A percentile compares a stretch with the other conserved stretches of the same genome.
Evolutionary conservation across 1,140 invertebrate genomes (phyloP).

Genomic region (Drosophila insularis): DNA sequence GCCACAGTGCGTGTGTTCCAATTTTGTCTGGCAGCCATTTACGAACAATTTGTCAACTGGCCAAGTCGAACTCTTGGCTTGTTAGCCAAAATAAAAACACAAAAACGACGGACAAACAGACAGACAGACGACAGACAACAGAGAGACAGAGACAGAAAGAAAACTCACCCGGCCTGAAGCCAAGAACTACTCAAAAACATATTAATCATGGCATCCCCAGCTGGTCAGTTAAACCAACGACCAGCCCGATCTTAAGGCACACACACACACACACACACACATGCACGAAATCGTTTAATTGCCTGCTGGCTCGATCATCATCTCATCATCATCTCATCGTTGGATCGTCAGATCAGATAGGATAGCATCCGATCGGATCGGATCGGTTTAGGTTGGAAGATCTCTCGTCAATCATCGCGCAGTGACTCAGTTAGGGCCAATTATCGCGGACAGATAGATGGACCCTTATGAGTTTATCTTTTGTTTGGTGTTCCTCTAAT

Average conservation of each 20-base stretch:
- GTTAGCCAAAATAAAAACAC: conserved; percentile 23
- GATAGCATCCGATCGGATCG: not conserved
- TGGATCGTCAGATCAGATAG: conserved; percentile 5
- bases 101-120: not conserved
- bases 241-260: conserved; percentile 18
- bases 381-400: conserved; percentile 1
- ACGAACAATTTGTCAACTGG: conserved; percentile 73
- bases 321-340: not conserved
- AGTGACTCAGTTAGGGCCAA: conserved; percentile 59
- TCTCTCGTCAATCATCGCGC: conserved; percentile 35
- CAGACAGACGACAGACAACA: not conserved
- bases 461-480: conserved; percentile 10
- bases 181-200: conserved; percentile 77
- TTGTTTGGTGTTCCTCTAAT: too few species aligned
- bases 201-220: conserved; percentile 68
- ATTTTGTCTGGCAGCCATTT: conserved; percentile 75
- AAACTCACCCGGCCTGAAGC: conserved; percentile 53
- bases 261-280: conserved; percentile 13
- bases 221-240: conserved; percentile 26
- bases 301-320: conserved; percentile 32
- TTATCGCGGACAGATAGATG: conserved; percentile 39
- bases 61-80: conserved; percentile 26
- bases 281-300: conserved; percentile 69
- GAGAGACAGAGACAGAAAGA: not conserved
- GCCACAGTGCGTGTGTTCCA: conserved; percentile 72